A percentile compares a stretch with the other conserved stretches of the same genome.
Conservation (phyloP, 2,797 vertebrate species). For the Sebastes umbrosus region DNA sequence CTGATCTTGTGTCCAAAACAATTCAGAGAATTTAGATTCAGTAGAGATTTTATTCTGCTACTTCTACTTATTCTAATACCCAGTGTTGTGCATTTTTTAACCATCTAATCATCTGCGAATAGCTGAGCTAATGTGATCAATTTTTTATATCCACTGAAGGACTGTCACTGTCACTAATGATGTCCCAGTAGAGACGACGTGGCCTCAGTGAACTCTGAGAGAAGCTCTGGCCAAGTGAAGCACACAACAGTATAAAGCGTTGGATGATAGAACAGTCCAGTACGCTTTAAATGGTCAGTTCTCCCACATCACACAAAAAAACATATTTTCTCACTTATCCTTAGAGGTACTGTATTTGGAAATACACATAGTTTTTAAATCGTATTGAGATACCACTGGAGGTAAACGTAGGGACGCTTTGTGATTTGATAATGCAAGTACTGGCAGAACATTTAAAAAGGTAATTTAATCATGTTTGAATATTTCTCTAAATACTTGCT, state of each 20-base stretch:
- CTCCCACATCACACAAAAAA: constrained; percentile 1
- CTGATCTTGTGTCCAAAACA: background rate
- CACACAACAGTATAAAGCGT: constrained; percentile 8
- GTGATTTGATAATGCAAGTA: background rate
- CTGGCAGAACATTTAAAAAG: background rate
- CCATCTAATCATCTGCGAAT: constrained; percentile 2
- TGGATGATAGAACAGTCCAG: background rate
- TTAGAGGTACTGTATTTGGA: background rate
- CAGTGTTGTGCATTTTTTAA: constrained; percentile 2
- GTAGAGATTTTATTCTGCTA: background rate
- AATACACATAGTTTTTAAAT: background rate
- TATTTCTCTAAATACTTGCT: background rate
- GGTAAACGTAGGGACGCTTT: background rate
- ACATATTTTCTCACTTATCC: background rate
- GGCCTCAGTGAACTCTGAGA: constrained; percentile 43
- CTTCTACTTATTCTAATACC: constrained; percentile 3
- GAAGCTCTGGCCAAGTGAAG: constrained; percentile 27
- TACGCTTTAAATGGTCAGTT: constrained; percentile 1
- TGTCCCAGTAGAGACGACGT: constrained; percentile 35
- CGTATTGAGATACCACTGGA: background rate
- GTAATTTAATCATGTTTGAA: background rate
- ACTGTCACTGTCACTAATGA: constrained; percentile 42
- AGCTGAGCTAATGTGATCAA: constrained; percentile 26
- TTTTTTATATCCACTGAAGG: constrained; percentile 26
- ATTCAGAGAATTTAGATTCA: background rate